Evolutionary conservation across 2,888 invertebrate species (phyloP), one percentile per base, ranked within the genome.

Genomic region (Cremastinae sp.): DNA sequence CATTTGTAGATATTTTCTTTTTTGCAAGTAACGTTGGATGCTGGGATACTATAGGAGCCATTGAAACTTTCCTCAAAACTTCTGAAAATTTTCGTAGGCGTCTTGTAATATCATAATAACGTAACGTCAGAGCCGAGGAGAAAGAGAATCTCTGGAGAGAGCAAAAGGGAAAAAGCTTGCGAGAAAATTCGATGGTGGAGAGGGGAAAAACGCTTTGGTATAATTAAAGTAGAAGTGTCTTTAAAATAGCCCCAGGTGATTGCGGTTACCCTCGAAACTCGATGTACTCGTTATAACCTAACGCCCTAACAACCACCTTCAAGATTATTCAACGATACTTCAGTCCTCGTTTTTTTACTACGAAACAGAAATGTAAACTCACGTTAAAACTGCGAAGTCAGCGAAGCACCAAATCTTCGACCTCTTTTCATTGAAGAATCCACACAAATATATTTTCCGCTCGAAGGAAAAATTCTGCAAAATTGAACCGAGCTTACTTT

Each of bases 201-300:
- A 37, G 53, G 47, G 16, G 43, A 22, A 65, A 56, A 73, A 61
- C 56, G 65, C 64, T 78, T 83, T 84, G 81, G 83, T 84, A 85
- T 87, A 88, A 88, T 88, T 88, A 88, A 88, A 87, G 85, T 85
- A 78, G 83, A 88, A 87, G 84, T 84, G 84, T 86, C 87, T 88
- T 87, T 86, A 85, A 86, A 87, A 87, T 84, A 85, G 87, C 87
- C 86, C 74, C 83, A 75, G 85, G 88, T 86, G 83, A 85, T 87
- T 82, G 82, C 82, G 80, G 72, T 64, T 53, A 70, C 53, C 35
- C 55, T 16, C 45, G 28, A 14, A 45, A 1, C 56, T 64, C 73
- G 49, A 69, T 53, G 65, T 55, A 64, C 71, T 72, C 66, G 59
- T 69, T 73, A 73, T 58, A 64, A 22, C 47, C 68, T 12, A 47